Base-by-base conservation (phyloP, 2,888 invertebrate species). In the Pemphredon lugubris region DNA sequence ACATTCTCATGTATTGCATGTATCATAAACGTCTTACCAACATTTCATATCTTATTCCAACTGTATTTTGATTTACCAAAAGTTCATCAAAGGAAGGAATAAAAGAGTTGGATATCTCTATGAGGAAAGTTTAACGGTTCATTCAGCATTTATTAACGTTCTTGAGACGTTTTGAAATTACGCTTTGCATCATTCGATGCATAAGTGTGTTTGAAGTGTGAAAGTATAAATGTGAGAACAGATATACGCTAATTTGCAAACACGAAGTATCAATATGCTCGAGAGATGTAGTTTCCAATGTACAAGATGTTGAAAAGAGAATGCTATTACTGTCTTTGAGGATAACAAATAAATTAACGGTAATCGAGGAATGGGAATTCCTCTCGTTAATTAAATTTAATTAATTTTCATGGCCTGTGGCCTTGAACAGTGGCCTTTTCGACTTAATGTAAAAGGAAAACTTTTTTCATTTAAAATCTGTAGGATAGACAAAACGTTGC, bases 401-500 rank as follows among this genome's bases (percentile, higher is more conserved):
- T 82, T 85, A 66, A 80, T 83, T 86, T 86, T 86, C 79, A 79
- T 82, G 85, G 86, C 85, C 84, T 83, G 84, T 86, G 85, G 87
- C 87, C 87, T 88, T 88, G 82, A 84, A 86, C 76, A 77, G 87
- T 88, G 87, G 87, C 87, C 87, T 87, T 87, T 86, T 85, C 83
- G 84, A 87, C 82, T 84, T 86, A 84, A 86, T 84, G 77, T 83
- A 80, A 81, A 83, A 82, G 80, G 67, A 76, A 76, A 74, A 76
- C n/a, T 67, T 75, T 79, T 75, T 84, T 78, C 59, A 82, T 82
- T 81, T 77, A 54, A 54, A 82, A 75, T 72, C 60, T 70, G 55
- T 79, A 79, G 73, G 69, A 64, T 81, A 80, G 73, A 68, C 40
- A 39, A 55, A 63, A 77, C 48, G 64, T 54, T 74, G 44, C 50